phyloP scores from a whole-genome alignment of 1,140 invertebrate species.

The Mactra quadrangularis region DNA sequence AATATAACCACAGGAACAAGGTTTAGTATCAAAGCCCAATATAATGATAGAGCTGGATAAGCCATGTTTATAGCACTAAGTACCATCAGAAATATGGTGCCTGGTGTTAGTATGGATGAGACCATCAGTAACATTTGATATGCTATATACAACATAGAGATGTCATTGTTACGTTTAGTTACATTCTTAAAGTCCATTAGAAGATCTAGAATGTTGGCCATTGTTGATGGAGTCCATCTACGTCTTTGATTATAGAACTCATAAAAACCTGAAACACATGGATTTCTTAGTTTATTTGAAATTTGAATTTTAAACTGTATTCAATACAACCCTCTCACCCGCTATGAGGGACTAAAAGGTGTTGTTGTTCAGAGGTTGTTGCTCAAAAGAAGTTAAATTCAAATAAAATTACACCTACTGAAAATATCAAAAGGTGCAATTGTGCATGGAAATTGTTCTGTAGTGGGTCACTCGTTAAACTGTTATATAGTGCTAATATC shows the following conservation, averaged over 20 bases:
- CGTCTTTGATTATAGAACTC: slow-evolving; percentile 88
- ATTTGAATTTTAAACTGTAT: too few relatives aligned
- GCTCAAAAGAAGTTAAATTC: too few relatives aligned
- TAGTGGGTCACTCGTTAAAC: too few relatives aligned
- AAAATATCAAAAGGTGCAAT: too few relatives aligned
- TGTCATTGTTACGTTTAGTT: slow-evolving; percentile 77
- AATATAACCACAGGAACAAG: slow-evolving; percentile 85
- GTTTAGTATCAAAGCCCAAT: slow-evolving; percentile 84
- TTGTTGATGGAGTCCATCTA: slow-evolving; percentile 88
- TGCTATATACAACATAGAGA: slow-evolving; percentile 74
- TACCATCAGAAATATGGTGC: slow-evolving; percentile 87
- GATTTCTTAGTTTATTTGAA: not conserved
- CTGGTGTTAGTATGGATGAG: slow-evolving; percentile 87
- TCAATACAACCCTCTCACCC: too few relatives aligned
- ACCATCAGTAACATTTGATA: slow-evolving; percentile 83
- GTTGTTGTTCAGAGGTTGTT: too few relatives aligned
- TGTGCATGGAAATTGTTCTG: too few relatives aligned
- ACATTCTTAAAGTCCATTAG: slow-evolving; percentile 80
- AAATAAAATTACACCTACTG: too few relatives aligned
- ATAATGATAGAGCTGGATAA: slow-evolving; percentile 83
- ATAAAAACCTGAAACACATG: slow-evolving; percentile 81
- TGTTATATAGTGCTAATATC: too few relatives aligned
- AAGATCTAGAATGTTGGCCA: slow-evolving; percentile 88
- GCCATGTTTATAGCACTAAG: slow-evolving; percentile 86
- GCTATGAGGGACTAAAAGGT: too few relatives aligned